Evolutionary conservation across 1,140 invertebrate genomes (phyloP).

Genomic region (Drosophila nikananu): DNA sequence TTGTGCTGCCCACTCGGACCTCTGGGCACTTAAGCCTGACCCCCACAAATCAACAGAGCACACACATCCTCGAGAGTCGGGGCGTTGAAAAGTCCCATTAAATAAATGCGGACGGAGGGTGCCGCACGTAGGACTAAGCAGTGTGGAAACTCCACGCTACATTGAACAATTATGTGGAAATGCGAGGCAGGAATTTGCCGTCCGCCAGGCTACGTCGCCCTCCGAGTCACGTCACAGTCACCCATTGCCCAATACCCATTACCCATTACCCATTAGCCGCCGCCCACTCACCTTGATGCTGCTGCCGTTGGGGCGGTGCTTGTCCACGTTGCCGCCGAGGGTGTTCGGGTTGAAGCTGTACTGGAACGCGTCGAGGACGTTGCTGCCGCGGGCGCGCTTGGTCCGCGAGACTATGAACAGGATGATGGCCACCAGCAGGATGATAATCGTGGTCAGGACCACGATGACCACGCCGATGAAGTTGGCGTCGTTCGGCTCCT

Average conservation of each 20-base stretch:
- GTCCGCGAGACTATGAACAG: constrained; percentile 90
- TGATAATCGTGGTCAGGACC: constrained; percentile 91
- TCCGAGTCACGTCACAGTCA: constrained; percentile 11
- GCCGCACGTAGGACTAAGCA: constrained; percentile 59
- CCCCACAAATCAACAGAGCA: constrained; percentile 52
- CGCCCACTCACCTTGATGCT: constrained; percentile 86
- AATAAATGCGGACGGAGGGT: constrained; percentile 68
- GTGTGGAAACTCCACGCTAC: constrained; percentile 79
- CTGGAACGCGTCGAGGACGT: constrained; percentile 85
- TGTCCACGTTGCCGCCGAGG: constrained; percentile 85
- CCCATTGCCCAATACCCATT: constrained; percentile 11
- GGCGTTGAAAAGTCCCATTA: constrained; percentile 75
- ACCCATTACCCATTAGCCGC: neutral
- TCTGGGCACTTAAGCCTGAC: constrained; percentile 53
- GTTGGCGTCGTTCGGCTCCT: constrained; percentile 87
- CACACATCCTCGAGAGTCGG: constrained; percentile 8
- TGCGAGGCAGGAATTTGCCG: constrained; percentile 62
- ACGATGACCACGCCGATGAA: constrained; percentile 92
- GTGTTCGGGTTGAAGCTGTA: constrained; percentile 85
- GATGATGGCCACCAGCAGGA: constrained; percentile 89
- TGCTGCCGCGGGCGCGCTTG: constrained; percentile 87
- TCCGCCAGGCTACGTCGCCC: neutral
- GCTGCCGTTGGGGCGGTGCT: constrained; percentile 83
- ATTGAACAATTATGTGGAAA: constrained; percentile 80
- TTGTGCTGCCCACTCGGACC: constrained; percentile 7